phyloP scores from a whole-genome alignment of 2,113 vertebrate species.

The Crypturellus undulatus region DNA sequence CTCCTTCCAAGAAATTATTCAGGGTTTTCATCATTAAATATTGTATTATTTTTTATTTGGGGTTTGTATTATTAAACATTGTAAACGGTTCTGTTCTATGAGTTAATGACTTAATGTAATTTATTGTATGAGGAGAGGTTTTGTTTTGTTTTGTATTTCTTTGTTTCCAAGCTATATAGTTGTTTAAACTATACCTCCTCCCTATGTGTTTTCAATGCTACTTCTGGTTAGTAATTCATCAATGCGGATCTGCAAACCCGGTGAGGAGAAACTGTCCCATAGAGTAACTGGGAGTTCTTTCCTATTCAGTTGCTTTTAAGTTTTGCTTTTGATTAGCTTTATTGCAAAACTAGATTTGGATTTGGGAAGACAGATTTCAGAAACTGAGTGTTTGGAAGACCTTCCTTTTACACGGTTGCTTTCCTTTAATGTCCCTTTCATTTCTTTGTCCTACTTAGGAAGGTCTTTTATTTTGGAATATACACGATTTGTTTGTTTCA shows the following conservation, averaged over 20 bases:
- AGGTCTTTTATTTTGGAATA: not conserved
- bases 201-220: not conserved
- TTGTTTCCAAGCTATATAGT: not conserved
- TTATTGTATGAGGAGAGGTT: not conserved
- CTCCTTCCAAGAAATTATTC: not conserved
- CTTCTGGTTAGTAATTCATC: not conserved
- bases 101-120: not conserved
- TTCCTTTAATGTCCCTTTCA: not conserved
- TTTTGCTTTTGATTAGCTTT: not conserved
- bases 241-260: not conserved
- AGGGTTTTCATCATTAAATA: not conserved
- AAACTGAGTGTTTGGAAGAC: not conserved
- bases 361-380: not conserved
- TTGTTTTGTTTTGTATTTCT: not conserved
- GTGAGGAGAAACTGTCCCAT: not conserved
- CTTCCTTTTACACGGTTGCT: not conserved
- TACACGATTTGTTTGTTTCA: conserved; percentile 4
- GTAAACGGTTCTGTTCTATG: not conserved
- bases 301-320: not conserved
- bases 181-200: not conserved
- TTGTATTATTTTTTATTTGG: not conserved
- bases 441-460: not conserved
- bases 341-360: not conserved
- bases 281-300: not conserved
- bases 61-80: not conserved